Evolutionary conservation across 64 coral and sea anemone genomes (phyloP), one percentile per base, ranked within the genome.

Genomic region (Anthopleura sola): DNA sequence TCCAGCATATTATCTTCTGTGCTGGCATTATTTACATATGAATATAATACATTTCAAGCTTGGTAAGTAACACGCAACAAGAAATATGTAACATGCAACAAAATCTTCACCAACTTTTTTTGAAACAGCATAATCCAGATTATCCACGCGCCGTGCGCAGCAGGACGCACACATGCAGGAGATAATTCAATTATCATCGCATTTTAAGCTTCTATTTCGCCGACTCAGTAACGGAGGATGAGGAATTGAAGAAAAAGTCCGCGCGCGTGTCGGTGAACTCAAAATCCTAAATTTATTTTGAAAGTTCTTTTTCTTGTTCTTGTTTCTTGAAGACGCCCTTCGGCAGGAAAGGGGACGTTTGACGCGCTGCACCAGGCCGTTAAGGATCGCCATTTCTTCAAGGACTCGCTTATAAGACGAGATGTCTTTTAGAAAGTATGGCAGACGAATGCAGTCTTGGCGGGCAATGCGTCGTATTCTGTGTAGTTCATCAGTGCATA

Each of bases 401-500:
- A 95, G 81, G 1, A 78, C 75, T 83, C 82, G 80, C 46, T 82
- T 90, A 55, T 95, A 95, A 36, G 68, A 26, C 7, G 32, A 13
- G 1, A 91, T 84, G 68, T 95, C 89, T 78, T 84, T 83, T 55
- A 95, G 37, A 26, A 95, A 95, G 79, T 87, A 83, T 18, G 93
- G 93, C 17, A 95, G 49, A 17, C 89, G 91, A 48, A 91, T 77
- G 40, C 84, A 91, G 20, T 64, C 80, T 53, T 86, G 88, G 48
- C 93, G 85, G 40, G 90, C 85, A 36, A 95, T 91, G 50, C 93
- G 85, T 58, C 82, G 85, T 10, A 95, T 79, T 71, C 93, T 76
- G 29, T 84, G 78, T 2, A 95, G 54, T 82, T 95, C 93, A 37
- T 95, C 88, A 28, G 76, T 78, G 31, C 93, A 95, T 36, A 95